Percentiles rank a stretch among this genome's conserved stretches.
Evolutionary conservation across 2,113 vertebrate genomes (phyloP).

Genomic region (Odocoileus hemionus): DNA sequence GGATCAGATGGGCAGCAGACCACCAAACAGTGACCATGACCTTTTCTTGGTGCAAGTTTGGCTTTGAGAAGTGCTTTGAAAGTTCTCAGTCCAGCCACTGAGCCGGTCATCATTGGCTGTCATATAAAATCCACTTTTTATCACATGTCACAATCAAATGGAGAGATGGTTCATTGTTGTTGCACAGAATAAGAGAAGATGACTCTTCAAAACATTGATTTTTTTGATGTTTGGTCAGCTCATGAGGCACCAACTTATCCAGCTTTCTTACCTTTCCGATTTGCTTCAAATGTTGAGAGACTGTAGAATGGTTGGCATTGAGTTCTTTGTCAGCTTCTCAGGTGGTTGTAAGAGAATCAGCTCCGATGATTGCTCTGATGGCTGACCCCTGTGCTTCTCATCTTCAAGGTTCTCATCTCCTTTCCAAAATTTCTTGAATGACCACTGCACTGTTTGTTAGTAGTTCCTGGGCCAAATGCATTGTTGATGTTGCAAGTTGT

Average conservation of each 20-base stretch:
- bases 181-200: neutral
- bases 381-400: neutral
- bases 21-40: neutral
- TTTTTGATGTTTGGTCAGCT: neutral
- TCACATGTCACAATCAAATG: neutral
- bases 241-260: neutral
- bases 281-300: neutral
- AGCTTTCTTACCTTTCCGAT: neutral
- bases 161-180: neutral
- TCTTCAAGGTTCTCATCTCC: neutral
- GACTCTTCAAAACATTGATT: neutral
- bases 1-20: neutral
- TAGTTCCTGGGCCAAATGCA: neutral
- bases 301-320: accelerated
- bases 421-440: neutral
- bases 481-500: neutral
- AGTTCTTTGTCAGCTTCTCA: neutral
- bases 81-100: neutral
- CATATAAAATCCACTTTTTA: neutral
- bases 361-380: neutral
- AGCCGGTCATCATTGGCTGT: neutral
- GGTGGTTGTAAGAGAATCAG: neutral
- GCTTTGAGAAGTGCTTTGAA: neutral
- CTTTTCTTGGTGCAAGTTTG: neutral
- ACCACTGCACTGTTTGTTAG: neutral